These are phyloP conservation scores for Gobiocypris rarus DNA, from an alignment of 2,113 vertebrate genomes.

Conservation along the genomic window DNA sequence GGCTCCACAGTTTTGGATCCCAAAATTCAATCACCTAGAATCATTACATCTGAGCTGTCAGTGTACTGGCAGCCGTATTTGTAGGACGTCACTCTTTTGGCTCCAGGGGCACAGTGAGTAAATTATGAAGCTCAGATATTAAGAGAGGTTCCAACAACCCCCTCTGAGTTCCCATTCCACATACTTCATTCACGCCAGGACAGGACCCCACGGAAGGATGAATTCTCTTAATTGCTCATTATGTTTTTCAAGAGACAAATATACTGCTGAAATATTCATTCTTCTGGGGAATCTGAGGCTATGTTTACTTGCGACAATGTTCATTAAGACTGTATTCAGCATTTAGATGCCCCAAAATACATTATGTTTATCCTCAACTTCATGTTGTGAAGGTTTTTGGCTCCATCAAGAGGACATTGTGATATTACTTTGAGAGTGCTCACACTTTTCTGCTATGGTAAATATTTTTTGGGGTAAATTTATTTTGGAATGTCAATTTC, in stretches of 20 bases:
- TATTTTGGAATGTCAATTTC: not conserved
- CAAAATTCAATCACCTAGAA: conserved; percentile 39
- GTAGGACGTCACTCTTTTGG: conserved; percentile 12
- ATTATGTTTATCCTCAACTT: not conserved
- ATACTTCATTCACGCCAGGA: not conserved
- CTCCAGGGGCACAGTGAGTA: conserved; percentile 26
- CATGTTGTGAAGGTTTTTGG: conserved; percentile 37
- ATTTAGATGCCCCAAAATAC: not conserved
- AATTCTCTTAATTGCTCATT: conserved; percentile 31
- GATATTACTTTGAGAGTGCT: not conserved
- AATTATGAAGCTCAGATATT: conserved; percentile 43
- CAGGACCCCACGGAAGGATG: not conserved
- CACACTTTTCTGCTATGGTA: not conserved
- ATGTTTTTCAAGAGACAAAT: conserved; percentile 33
- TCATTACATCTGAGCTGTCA: conserved; percentile 20
- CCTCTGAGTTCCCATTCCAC: not conserved
- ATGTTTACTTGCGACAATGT: not conserved
- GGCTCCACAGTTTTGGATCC: conserved; percentile 22
- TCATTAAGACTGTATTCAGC: conserved; percentile 32
- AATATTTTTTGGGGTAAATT: not conserved
- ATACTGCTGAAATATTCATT: conserved; percentile 17
- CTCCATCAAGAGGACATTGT: conserved; percentile 57
- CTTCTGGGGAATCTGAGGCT: not conserved
- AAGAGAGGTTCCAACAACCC: not conserved
- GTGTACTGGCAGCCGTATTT: conserved; percentile 36